phyloP scores from a whole-genome alignment of 2,797 vertebrate species.

The Australoheros facetus region DNA sequence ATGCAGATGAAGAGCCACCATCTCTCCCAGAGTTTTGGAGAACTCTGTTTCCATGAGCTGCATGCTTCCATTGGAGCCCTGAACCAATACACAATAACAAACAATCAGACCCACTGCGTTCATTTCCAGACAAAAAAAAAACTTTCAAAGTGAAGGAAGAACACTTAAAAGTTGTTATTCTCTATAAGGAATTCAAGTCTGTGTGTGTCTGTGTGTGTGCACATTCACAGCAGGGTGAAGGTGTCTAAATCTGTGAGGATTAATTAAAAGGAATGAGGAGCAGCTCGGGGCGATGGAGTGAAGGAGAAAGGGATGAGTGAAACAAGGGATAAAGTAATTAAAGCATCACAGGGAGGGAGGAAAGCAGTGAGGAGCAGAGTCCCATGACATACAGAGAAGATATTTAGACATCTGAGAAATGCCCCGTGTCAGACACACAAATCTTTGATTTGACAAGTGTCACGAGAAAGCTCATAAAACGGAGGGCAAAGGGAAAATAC shows the following conservation, averaged over 20 bases:
- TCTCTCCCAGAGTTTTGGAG: slow-evolving; percentile 84
- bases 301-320: slow-evolving; percentile 71
- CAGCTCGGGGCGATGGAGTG: slow-evolving; percentile 72
- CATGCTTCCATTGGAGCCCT: slow-evolving; percentile 76
- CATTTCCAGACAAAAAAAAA: slow-evolving; percentile 4
- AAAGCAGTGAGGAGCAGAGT: slow-evolving; percentile 40
- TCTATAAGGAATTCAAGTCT: slow-evolving; percentile 44
- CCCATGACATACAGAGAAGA: slow-evolving; percentile 46
- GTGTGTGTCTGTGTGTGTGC: slow-evolving; percentile 10
- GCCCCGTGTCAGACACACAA: slow-evolving; percentile 20
- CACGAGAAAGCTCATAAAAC: slow-evolving; percentile 4
- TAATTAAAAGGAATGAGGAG: slow-evolving; percentile 79
- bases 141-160: slow-evolving; percentile 61
- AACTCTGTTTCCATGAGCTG: slow-evolving; percentile 91
- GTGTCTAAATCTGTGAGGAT: slow-evolving; percentile 78
- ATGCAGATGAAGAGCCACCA: slow-evolving; percentile 90
- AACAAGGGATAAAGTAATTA: slow-evolving; percentile 75
- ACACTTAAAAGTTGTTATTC: slow-evolving; percentile 53
- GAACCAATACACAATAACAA: slow-evolving; percentile 18
- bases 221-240: slow-evolving; percentile 67
- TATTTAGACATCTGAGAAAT: slow-evolving; percentile 57
- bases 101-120: slow-evolving; percentile 18
- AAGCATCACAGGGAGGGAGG: slow-evolving; percentile 57
- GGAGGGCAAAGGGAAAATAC: background rate
- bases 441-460: slow-evolving; percentile 23